Percentiles rank a stretch among this genome's conserved stretches.
These are phyloP conservation scores for Myrmecophaga tridactyla DNA, from an alignment of 2,113 vertebrate species.

Conservation along the genomic window DNA sequence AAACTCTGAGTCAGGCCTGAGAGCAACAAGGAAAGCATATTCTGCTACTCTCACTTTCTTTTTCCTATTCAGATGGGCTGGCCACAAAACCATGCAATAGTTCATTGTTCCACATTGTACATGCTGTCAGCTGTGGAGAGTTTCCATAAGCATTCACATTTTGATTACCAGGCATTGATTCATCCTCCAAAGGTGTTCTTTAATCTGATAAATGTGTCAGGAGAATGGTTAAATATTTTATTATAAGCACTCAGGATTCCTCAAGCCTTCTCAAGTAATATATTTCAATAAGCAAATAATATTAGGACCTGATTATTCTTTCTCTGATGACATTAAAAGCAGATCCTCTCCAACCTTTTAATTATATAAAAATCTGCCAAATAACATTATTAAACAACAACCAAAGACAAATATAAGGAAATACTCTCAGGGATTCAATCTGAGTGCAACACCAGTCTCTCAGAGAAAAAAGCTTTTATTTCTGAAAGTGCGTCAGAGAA, in stretches of 20 bases:
- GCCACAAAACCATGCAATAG: background rate
- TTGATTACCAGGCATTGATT: background rate
- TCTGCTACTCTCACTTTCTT: conserved; percentile 7
- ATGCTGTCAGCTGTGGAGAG: background rate
- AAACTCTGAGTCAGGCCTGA: conserved; percentile 14
- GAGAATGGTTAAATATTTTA: conserved; percentile 48
- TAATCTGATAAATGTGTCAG: conserved; percentile 23
- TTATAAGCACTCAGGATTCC: conserved; percentile 35
- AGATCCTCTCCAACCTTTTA: background rate
- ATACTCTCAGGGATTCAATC: background rate
- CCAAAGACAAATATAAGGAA: background rate
- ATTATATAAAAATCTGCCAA: conserved; percentile 51
- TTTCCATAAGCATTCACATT: background rate
- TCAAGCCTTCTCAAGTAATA: conserved; percentile 44
- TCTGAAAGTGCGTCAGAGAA: background rate
- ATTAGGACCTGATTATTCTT: conserved; percentile 15
- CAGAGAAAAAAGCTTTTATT: conserved; percentile 12
- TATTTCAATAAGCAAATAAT: conserved; percentile 42
- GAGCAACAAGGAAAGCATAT: background rate
- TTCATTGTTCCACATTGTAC: background rate
- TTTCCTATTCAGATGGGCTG: background rate
- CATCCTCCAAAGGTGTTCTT: conserved; percentile 24
- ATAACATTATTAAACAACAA: no score
- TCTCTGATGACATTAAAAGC: background rate
- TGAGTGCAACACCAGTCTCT: background rate